Conservation (phyloP, 2,888 invertebrate genomes). For the Phoronis australis region DNA sequence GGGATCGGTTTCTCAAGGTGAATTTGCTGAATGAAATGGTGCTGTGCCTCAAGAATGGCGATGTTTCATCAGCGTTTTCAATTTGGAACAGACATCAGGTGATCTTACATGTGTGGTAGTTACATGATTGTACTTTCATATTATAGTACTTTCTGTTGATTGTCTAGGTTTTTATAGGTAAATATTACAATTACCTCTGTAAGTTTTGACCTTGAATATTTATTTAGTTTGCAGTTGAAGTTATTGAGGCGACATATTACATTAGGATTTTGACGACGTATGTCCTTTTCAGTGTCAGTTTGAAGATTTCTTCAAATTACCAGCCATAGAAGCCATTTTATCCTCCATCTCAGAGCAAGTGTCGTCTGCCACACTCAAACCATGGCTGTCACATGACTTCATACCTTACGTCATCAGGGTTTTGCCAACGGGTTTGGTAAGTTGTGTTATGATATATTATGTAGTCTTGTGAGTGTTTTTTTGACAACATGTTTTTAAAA, state of each 20-base stretch:
- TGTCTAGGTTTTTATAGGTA: too few species aligned
- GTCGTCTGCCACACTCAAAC: constrained; percentile 18
- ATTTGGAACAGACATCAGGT: constrained; percentile 35
- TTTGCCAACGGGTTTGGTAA: constrained; percentile 30
- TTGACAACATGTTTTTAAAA: too few species aligned
- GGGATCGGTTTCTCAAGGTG: constrained; percentile 27
- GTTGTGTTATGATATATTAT: not conserved
- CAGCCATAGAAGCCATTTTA: constrained; percentile 26
- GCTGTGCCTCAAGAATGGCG: constrained; percentile 17
- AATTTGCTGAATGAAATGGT: constrained; percentile 24
- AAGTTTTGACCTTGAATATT: too few species aligned
- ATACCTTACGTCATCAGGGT: constrained; percentile 28
- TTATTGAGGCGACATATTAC: too few species aligned
- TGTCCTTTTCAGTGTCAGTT: constrained; percentile 13
- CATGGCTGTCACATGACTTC: constrained; percentile 28
- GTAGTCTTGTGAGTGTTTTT: not conserved
- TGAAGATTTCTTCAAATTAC: constrained; percentile 1
- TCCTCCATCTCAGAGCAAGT: constrained; percentile 24
- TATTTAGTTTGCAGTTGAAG: too few species aligned
- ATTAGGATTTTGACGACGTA: too few species aligned
- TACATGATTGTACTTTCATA: too few species aligned
- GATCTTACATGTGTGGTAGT: too few species aligned
- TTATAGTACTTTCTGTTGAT: too few species aligned
- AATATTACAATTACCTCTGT: too few species aligned
- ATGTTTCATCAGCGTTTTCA: constrained; percentile 21